phyloP scores from a whole-genome alignment of 2,888 invertebrate species.

The Latheticus oryzae region DNA sequence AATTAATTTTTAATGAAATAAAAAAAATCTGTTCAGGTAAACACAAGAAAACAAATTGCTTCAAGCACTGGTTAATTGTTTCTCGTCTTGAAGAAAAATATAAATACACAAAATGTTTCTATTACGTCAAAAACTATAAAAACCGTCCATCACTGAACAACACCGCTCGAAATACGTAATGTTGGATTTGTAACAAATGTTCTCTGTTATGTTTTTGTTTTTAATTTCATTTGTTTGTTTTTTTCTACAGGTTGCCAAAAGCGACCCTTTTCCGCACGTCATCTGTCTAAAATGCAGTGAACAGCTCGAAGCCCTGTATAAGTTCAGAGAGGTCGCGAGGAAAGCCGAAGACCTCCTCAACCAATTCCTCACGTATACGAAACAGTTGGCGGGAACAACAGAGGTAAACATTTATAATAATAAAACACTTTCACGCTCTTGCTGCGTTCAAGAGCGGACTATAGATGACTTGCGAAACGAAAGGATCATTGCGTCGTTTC shows the following conservation, averaged over 20 bases:
- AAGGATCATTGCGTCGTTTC: slow-evolving; percentile 53
- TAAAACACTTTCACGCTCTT: slow-evolving; percentile 20
- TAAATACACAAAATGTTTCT: too few relatives aligned
- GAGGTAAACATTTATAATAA: slow-evolving; percentile 71
- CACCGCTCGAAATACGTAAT: too few relatives aligned
- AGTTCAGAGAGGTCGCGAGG: slow-evolving; percentile 80
- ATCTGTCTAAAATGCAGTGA: slow-evolving; percentile 82
- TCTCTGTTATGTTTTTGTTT: too few relatives aligned
- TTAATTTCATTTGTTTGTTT: too few relatives aligned
- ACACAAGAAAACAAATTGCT: too few relatives aligned
- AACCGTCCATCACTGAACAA: too few relatives aligned
- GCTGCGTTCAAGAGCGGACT: slow-evolving; percentile 18
- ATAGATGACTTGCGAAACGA: slow-evolving; percentile 50
- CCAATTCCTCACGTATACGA: slow-evolving; percentile 80
- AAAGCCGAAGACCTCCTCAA: slow-evolving; percentile 81
- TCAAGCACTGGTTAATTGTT: too few relatives aligned
- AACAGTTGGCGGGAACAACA: slow-evolving; percentile 73
- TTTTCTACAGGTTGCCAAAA: slow-evolving; percentile 77
- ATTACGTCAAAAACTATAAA: too few relatives aligned
- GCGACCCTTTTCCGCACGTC: slow-evolving; percentile 81
- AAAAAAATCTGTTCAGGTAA: too few relatives aligned
- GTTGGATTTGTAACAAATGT: too few relatives aligned
- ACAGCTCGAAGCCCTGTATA: slow-evolving; percentile 80
- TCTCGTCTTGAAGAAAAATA: too few relatives aligned
- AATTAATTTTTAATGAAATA: too few relatives aligned